These are phyloP conservation scores for Phaenicophaeus curvirostris DNA, from an alignment of 2,797 vertebrate species.

Conservation along the genomic window DNA sequence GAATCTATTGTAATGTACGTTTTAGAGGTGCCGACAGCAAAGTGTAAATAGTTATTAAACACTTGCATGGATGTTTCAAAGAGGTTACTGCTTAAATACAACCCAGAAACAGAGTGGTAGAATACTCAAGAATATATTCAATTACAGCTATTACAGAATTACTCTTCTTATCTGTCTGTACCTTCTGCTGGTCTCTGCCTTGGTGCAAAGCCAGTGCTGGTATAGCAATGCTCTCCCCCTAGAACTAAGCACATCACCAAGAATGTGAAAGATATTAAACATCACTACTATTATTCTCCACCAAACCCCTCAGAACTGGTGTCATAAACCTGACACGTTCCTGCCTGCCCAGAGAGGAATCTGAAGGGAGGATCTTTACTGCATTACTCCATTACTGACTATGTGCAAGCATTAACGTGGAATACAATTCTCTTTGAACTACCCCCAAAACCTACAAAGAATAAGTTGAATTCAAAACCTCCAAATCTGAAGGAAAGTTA, in stretches of 20 bases:
- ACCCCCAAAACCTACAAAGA: conserved; percentile 24
- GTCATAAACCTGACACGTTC: background rate
- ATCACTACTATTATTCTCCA: background rate
- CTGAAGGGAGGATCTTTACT: background rate
- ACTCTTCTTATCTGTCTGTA: background rate
- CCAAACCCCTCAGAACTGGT: background rate
- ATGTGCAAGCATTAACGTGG: conserved; percentile 15
- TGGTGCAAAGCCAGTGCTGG: background rate
- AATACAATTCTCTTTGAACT: conserved; percentile 51
- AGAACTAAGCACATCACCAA: background rate
- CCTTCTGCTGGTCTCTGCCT: background rate
- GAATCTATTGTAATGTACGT: background rate
- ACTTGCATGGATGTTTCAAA: background rate
- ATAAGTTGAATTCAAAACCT: background rate
- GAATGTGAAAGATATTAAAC: background rate
- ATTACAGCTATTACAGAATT: background rate
- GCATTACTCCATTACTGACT: background rate
- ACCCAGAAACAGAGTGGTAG: background rate
- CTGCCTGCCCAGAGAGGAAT: background rate
- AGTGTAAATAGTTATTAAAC: background rate
- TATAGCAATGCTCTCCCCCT: background rate
- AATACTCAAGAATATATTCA: background rate
- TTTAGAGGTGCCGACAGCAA: background rate
- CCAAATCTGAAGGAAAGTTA: background rate
- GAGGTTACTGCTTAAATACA: background rate